Evolutionary conservation across 2,113 vertebrate genomes (phyloP).

Genomic region (Amblyopsis rosae): DNA sequence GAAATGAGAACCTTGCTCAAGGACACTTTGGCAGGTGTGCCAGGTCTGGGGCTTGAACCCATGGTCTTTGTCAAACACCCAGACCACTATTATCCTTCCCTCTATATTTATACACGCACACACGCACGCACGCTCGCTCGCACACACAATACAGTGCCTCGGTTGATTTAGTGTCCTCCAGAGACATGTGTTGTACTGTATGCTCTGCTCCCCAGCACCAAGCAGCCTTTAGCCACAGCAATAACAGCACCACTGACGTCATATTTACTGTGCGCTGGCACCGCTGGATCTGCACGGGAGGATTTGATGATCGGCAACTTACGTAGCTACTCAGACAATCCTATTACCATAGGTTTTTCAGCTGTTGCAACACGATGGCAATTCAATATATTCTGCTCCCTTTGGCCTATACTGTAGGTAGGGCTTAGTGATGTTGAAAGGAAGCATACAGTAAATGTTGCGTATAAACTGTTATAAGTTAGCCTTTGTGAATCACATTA

Average conservation of each 20-base stretch:
- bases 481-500: too few relatives aligned
- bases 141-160: slow-evolving; percentile 7
- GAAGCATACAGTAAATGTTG: neutral
- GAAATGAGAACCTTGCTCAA: too few relatives aligned
- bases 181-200: slow-evolving; percentile 47
- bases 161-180: slow-evolving; percentile 37
- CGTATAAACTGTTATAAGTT: neutral
- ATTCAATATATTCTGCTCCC: neutral
- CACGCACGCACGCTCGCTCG: slow-evolving; percentile 3
- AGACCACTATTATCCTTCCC: neutral
- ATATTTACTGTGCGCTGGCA: slow-evolving; percentile 54
- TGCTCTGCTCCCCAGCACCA: slow-evolving; percentile 37
- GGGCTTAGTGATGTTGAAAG: slow-evolving; percentile 23
- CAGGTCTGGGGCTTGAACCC: too few relatives aligned
- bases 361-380: neutral
- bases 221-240: slow-evolving; percentile 6
- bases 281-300: slow-evolving; percentile 14
- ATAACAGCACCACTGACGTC: slow-evolving; percentile 31
- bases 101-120: neutral
- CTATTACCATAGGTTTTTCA: slow-evolving; percentile 5
- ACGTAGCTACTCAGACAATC: slow-evolving; percentile 10
- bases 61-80: neutral
- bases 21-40: too few relatives aligned
- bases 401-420: neutral
- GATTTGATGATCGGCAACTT: slow-evolving; percentile 27